phyloP scores from a whole-genome alignment of 2,888 invertebrate genomes.

The Scrobipalpa costella region DNA sequence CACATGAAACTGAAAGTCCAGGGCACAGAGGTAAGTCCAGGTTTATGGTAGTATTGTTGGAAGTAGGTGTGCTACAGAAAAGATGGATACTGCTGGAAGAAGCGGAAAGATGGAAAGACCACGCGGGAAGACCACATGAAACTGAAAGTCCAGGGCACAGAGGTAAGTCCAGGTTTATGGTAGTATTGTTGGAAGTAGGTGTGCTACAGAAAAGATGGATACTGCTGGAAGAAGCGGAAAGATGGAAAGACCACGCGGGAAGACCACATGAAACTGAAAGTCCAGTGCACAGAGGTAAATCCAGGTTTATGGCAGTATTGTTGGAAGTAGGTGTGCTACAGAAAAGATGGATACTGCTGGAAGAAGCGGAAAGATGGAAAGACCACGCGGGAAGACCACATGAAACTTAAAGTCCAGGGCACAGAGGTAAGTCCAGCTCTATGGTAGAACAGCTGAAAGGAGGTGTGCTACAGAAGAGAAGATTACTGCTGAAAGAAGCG shows the following conservation, averaged over 20 bases:
- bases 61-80: slow-evolving; percentile 90
- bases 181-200: slow-evolving; percentile 93
- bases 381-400: slow-evolving; percentile 87
- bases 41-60: slow-evolving; percentile 96
- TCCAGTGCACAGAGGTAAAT: slow-evolving; percentile 76
- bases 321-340: slow-evolving; percentile 83
- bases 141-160: slow-evolving; percentile 97
- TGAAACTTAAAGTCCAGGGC: not conserved
- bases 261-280: not conserved
- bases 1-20: slow-evolving; percentile 99
- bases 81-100: slow-evolving; percentile 99
- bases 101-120: slow-evolving; percentile 98
- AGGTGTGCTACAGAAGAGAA: not conserved
- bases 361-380: slow-evolving; percentile 66
- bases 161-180: slow-evolving; percentile 87
- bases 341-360: not conserved
- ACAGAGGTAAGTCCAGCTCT: slow-evolving; percentile 76
- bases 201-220: not conserved
- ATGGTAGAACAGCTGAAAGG: slow-evolving; percentile 91
- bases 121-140: slow-evolving; percentile 99
- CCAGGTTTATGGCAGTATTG: slow-evolving; percentile 82
- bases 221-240: not conserved
- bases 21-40: slow-evolving; percentile 91
- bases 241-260: slow-evolving; percentile 91
- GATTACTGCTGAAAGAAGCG: not conserved